Base-by-base conservation (phyloP, 2,113 vertebrate genomes). In the Progne subis region DNA sequence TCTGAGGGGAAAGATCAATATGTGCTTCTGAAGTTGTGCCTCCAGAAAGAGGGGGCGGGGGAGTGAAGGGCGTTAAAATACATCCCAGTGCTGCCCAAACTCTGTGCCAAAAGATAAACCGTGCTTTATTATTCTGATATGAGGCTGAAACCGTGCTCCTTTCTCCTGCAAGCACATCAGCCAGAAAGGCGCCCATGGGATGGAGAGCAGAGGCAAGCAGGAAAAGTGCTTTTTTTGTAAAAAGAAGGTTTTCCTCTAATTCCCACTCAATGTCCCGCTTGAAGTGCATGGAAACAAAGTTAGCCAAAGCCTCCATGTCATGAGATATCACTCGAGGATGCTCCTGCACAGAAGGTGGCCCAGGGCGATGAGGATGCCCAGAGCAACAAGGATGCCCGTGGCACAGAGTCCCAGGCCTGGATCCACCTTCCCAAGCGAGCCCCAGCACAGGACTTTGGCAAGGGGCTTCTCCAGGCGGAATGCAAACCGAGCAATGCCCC, bases 1-100 rank as follows among this genome's bases (percentile, higher is more conserved):
- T 98, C 98, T 96, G 94, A 98, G 93, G 74, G 75, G 81, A 96
- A 91, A 91, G 93, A 98, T 98, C 98, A 96, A 98, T 98, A 97
- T 14, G 89, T 55, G 96, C 95, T 92, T 94, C 96, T 94, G 37
- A 96, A 97, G 96, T 95, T 94, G 89, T 31, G 91, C 95, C 97
- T 96, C 92, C 53, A 92, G 88, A 94, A 86, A 64, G 74, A 70
- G 70, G 64, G 55, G n/a, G 37, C 8, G n/a, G 65, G 53, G 83
- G 57, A 68, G 59, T 34, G 93, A 90, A 94, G 93, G 87, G 72
- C 3, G 32, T 88, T 86, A 61, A 93, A 97, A 96, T 65, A 80
- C 92, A 94, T 77, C 72, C 31, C 81, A 46, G 72, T 17, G 88
- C 89, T 83, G 93, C 82, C 93, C 94, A 68, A 91, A 91, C 63